Base-by-base conservation (phyloP, 2,888 invertebrate species). In the Scaptodrosophila latifasciaeformis region DNA sequence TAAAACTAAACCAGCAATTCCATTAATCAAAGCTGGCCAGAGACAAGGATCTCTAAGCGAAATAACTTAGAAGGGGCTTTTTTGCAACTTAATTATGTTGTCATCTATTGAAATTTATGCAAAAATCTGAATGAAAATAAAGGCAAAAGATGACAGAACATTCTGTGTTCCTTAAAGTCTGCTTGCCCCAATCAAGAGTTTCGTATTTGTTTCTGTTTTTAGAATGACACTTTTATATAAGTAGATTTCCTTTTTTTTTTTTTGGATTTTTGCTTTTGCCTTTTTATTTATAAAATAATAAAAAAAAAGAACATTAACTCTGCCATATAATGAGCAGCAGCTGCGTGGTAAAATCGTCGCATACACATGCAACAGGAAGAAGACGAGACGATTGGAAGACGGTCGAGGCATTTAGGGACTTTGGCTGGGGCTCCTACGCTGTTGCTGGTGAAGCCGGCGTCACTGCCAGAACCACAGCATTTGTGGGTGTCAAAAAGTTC, bases 401-500 rank as follows among this genome's bases (percentile, higher is more conserved):
- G 48, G 35, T 39, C 30, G 43, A 27, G 45, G 48, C 52, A 21
- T n/a, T n/a, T n/a, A n/a, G n/a, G n/a, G n/a, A n/a, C n/a, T n/a
- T n/a, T n/a, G n/a, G 42, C 19, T 35, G 29, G 39, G 17, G 43
- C 12, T 17, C 7, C 12, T 19, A 10, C 31, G 19, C 12, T 6
- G 10, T 15, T n/a, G 30, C 31, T 30, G 5, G 5, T n/a, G 5
- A 39, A 13, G 51, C 24, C 19, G 37, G 46, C 44, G 30, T 27
- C 45, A 49, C 29, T 60, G 61, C 50, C 49, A 57, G 46, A 27
- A 53, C 45, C 63, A 70, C 64, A n/a, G n/a, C 71, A 68, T 70
- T 82, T 75, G 82, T 84, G 84, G 83, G 82, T 82, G 83, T 84
- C 82, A 71, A 70, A 71, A 65, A 72, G 81, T 72, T 74, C 75